Evolutionary conservation across 2,797 vertebrate genomes (phyloP).

Genomic region (Moxostoma hubbsi): DNA sequence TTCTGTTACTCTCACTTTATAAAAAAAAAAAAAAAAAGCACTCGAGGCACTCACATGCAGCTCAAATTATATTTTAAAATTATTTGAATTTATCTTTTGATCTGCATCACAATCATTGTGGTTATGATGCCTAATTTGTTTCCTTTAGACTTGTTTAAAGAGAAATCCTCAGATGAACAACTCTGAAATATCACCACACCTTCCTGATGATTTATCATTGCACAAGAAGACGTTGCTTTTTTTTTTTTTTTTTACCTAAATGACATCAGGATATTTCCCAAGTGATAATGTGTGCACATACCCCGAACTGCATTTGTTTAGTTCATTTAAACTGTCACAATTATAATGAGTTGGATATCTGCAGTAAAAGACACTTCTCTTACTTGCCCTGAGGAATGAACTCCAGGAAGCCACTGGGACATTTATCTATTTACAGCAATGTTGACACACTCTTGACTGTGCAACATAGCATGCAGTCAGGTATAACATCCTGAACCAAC

Average conservation of each 20-base stretch:
- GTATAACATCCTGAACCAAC: conserved; percentile 37
- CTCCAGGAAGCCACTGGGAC: conserved; percentile 20
- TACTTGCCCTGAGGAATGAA: conserved; percentile 26
- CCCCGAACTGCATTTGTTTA: background rate
- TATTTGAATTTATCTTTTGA: background rate
- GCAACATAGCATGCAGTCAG: conserved; percentile 23
- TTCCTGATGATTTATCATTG: conserved; percentile 2
- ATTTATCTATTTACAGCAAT: conserved; percentile 33
- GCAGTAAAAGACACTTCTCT: conserved; percentile 15
- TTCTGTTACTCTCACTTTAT: too few relatives aligned
- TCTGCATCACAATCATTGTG: too few relatives aligned
- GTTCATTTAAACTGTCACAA: conserved; percentile 5
- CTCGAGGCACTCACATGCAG: background rate
- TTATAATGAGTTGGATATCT: conserved; percentile 9
- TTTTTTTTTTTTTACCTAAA: background rate
- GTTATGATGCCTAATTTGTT: too few relatives aligned
- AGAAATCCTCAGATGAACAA: background rate
- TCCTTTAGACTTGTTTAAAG: background rate
- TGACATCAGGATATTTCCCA: background rate
- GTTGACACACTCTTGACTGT: conserved; percentile 17
- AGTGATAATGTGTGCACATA: background rate
- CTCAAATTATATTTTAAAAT: background rate
- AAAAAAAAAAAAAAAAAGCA: too few relatives aligned
- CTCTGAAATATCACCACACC: conserved; percentile 5
- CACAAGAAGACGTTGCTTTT: background rate